Conservation (phyloP, 2,113 vertebrate species). For the Xyliphius kryptos region DNA sequence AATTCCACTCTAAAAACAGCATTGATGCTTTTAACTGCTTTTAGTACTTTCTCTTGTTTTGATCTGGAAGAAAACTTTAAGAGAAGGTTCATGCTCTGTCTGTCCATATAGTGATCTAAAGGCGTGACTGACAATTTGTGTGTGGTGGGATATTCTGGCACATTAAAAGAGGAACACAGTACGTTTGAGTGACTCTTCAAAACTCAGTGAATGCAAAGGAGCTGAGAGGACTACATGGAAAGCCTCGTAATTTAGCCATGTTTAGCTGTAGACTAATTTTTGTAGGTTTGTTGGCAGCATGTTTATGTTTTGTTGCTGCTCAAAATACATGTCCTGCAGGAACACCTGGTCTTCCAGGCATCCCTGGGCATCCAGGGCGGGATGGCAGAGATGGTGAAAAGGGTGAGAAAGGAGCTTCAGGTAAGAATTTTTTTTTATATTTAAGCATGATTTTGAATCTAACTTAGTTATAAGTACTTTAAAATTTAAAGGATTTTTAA, state of each 20-base stretch:
- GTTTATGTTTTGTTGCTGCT: constrained; percentile 16
- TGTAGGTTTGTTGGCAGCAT: constrained; percentile 27
- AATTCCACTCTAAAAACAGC: too few relatives aligned
- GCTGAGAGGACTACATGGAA: too few relatives aligned
- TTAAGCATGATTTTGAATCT: too few relatives aligned
- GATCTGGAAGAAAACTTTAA: neutral
- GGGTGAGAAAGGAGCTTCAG: constrained; percentile 54
- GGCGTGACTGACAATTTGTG: neutral
- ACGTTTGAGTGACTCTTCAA: neutral
- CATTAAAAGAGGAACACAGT: constrained; percentile 32
- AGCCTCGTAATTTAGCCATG: constrained; percentile 14
- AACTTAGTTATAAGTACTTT: too few relatives aligned
- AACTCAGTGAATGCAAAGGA: too few relatives aligned
- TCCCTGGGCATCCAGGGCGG: constrained; percentile 74
- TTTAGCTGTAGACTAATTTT: constrained; percentile 14
- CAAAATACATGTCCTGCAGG: constrained; percentile 45
- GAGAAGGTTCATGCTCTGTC: neutral
- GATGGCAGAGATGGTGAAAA: constrained; percentile 74
- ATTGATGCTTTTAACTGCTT: neutral
- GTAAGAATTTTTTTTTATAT: constrained; percentile 29
- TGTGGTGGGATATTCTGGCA: neutral
- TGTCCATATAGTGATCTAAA: neutral
- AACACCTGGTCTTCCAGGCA: constrained; percentile 69
- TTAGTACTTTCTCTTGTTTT: neutral
- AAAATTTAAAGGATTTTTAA: too few relatives aligned